A percentile compares a stretch with the other conserved stretches of the same genome.
phyloP scores from a whole-genome alignment of 1,140 invertebrate species.

The Drosophila nigromelanica region DNA sequence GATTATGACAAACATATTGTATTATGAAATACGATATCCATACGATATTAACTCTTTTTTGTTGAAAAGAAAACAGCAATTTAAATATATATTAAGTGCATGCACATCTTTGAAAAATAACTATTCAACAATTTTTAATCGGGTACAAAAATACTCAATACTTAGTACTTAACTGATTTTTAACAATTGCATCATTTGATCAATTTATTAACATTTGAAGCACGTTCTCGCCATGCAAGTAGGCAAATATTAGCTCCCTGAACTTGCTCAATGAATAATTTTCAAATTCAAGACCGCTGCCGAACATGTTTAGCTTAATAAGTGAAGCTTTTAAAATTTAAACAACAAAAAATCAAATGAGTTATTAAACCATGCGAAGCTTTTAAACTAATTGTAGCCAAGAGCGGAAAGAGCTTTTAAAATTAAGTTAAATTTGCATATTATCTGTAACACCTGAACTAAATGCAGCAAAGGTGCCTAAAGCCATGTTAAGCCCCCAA shows the following conservation, averaged over 20 bases:
- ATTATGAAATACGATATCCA: too few relatives aligned
- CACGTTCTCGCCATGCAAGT: conserved; percentile 51
- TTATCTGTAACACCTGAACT: conserved; percentile 10
- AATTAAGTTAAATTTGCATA: neutral
- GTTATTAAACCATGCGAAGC: conserved; percentile 9
- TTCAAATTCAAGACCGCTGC: conserved; percentile 55
- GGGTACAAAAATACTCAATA: neutral
- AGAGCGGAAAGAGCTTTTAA: conserved; percentile 1
- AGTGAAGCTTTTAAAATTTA: conserved; percentile 18
- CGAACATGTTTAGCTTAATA: conserved; percentile 54
- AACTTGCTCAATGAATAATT: conserved; percentile 54
- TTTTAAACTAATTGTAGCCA: conserved; percentile 7
- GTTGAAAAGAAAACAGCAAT: neutral
- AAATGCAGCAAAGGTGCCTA: neutral
- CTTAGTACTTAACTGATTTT: neutral
- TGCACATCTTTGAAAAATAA: neutral
- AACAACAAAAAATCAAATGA: neutral
- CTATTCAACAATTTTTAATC: neutral
- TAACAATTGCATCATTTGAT: conserved; percentile 18
- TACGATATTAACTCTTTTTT: neutral
- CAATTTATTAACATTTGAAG: conserved; percentile 40
- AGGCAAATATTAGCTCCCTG: conserved; percentile 20
- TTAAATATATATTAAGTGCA: too few relatives aligned
- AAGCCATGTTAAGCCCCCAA: neutral
- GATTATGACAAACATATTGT: too few relatives aligned